Evolutionary conservation across 2,888 invertebrate genomes (phyloP).

Genomic region (Hybos culiciformis): DNA sequence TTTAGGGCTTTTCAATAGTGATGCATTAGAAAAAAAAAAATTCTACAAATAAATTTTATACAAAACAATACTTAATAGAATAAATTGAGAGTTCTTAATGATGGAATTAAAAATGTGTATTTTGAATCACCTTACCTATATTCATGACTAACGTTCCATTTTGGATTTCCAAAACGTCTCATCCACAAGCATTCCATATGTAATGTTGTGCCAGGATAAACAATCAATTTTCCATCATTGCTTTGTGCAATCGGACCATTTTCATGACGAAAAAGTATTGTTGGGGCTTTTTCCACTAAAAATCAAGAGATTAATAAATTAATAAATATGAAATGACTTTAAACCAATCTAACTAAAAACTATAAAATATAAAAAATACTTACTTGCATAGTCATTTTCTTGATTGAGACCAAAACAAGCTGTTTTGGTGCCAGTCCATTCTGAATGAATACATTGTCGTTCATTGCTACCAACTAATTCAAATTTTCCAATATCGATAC

Average conservation of each 20-base stretch:
- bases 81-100: no score
- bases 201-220: constrained; percentile 71
- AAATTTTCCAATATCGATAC: constrained; percentile 76
- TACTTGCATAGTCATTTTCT: constrained; percentile 72
- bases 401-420: constrained; percentile 71
- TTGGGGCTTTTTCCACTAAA: constrained; percentile 72
- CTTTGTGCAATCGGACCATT: constrained; percentile 76
- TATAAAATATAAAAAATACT: background rate
- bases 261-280: constrained; percentile 68
- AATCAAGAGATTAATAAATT: constrained; percentile 4
- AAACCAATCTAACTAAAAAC: background rate
- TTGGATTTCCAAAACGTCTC: constrained; percentile 69
- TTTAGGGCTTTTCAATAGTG: no score
- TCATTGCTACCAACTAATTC: constrained; percentile 62
- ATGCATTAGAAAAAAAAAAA: no score
- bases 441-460: constrained; percentile 59
- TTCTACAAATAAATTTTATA: no score
- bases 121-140: constrained; percentile 34
- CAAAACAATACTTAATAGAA: no score
- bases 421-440: constrained; percentile 69
- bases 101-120: no score
- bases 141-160: constrained; percentile 63
- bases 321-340: background rate
- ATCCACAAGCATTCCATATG: constrained; percentile 87
- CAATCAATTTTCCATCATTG: constrained; percentile 70